These are phyloP conservation scores for Speoplatyrhinus poulsoni DNA, from an alignment of 2,113 vertebrate genomes.

Conservation along the genomic window DNA sequence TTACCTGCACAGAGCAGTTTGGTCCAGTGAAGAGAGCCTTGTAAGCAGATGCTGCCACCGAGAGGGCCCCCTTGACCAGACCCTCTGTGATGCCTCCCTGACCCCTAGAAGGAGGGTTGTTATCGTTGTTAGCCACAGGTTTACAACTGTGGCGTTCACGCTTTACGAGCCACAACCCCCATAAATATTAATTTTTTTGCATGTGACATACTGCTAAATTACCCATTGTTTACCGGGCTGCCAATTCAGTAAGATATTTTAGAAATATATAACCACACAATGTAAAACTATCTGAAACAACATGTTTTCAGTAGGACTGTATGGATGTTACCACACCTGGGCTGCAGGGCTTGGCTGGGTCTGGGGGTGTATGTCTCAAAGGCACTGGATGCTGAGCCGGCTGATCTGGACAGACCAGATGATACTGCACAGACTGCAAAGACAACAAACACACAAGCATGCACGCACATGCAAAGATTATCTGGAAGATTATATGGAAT, in stretches of 20 bases:
- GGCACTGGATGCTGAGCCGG: constrained; percentile 73
- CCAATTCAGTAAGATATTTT: too few relatives aligned
- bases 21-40: constrained; percentile 95
- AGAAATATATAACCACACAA: too few relatives aligned
- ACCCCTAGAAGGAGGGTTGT: constrained; percentile 37
- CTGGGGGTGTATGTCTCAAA: constrained; percentile 74
- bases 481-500: constrained; percentile 24
- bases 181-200: too few relatives aligned
- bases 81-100: constrained; percentile 89
- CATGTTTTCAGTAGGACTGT: too few relatives aligned
- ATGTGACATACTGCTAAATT: too few relatives aligned
- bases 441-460: not conserved
- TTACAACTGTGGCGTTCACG: not conserved
- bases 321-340: constrained; percentile 55
- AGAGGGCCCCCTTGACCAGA: constrained; percentile 93
- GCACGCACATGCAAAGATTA: not conserved
- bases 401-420: constrained; percentile 64
- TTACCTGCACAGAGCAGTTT: constrained; percentile 83
- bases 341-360: constrained; percentile 71
- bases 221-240: too few relatives aligned
- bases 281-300: too few relatives aligned
- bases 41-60: constrained; percentile 95
- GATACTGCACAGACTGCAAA: constrained; percentile 31
- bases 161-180: too few relatives aligned
- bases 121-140: not conserved